Base-by-base conservation (phyloP, 2,113 vertebrate species). In the Nibea coibor region DNA sequence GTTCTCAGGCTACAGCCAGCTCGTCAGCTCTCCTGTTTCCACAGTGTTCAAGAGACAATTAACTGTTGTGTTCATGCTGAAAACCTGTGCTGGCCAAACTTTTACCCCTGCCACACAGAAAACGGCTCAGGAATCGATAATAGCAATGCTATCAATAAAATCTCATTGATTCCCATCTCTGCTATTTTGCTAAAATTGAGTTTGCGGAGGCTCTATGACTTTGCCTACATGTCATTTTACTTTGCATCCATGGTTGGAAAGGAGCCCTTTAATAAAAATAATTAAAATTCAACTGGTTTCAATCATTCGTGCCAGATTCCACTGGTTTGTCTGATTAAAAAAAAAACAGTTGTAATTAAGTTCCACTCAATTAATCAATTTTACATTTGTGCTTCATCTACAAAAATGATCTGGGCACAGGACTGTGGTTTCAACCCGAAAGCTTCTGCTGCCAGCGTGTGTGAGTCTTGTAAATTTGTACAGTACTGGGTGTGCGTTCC, bases 401-500 rank as follows among this genome's bases (percentile, higher is more conserved):
- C 43, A 47, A 39, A 72, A 57, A 19, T 5, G 10, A 47, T 19
- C 17, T 66, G 39, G 16, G 54, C 28, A 43, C n/a, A 48, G 42
- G 56, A 26, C 8, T 78, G 53, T 70, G 43, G 53, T 47, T 61
- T 80, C 24, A 77, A 26, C 65, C 12, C 64, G 68, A 68, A 76
- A 58, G 72, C 26, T 31, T 68, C 62, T 14, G 17, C 39, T 67
- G 59, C 35, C 14, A 24, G n/a, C 62, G 56, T 54, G 66, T 20
- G 59, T 70, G 63, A 77, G 51, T 58, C 71, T 85, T 63, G 75
- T 76, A 65, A 83, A 86, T 72, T 39, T 72, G 74, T 78, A 73
- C 62, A 75, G 83, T 48, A 83, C 82, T 81, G 61, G 66, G 54
- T 77, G 86, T 84, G 59, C 26, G 3, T 77, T 84, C 67, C 71